Conservation (phyloP, 2,797 vertebrate species). For the Chromobotia macracanthus region DNA sequence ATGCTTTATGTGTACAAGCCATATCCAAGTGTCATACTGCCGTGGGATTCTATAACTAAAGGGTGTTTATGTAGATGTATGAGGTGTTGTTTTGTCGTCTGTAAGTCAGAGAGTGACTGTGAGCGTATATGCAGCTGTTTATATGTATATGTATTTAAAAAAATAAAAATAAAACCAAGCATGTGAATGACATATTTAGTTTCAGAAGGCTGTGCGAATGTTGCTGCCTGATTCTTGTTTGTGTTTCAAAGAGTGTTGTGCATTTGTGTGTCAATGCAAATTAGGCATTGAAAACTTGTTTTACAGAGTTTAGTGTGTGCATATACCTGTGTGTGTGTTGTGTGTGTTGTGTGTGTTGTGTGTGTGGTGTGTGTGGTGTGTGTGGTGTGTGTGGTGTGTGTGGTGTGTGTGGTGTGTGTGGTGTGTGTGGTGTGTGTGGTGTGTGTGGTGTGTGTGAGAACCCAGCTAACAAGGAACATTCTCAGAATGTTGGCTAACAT, state of each 20-base stretch:
- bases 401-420: too few relatives aligned
- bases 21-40: not conserved
- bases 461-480: too few relatives aligned
- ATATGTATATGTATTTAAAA: slow-evolving; percentile 14
- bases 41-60: not conserved
- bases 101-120: not conserved
- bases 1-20: slow-evolving; percentile 2
- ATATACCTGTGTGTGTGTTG: slow-evolving; percentile 7
- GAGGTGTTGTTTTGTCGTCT: not conserved
- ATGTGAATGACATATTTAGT: not conserved
- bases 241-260: not conserved
- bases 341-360: too few relatives aligned
- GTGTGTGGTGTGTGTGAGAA: too few relatives aligned
- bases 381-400: too few relatives aligned
- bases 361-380: too few relatives aligned
- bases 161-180: too few relatives aligned
- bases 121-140: not conserved
- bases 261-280: not conserved
- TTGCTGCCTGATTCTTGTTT: not conserved
- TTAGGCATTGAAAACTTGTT: too few relatives aligned
- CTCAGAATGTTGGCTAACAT: too few relatives aligned
- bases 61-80: slow-evolving; percentile 26
- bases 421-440: too few relatives aligned
- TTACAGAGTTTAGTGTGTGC: slow-evolving; percentile 3
- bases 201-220: not conserved